Evolutionary conservation across 2,797 vertebrate genomes (phyloP).

Genomic region (Epinephelus awoara): DNA sequence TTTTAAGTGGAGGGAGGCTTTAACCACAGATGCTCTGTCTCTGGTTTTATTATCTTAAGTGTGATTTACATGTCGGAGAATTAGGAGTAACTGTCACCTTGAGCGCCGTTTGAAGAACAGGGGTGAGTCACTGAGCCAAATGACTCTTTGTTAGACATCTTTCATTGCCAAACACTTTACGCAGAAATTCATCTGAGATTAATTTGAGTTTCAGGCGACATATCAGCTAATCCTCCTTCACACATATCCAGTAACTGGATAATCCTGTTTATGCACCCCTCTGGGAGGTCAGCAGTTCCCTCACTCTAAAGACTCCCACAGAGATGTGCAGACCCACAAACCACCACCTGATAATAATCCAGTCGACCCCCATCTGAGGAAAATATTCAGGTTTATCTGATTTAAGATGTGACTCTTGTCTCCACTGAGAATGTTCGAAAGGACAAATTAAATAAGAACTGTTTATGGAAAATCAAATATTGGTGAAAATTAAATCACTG

Average conservation of each 20-base stretch:
- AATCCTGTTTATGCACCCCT: constrained; percentile 58
- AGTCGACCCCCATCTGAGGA: not conserved
- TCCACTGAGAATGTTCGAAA: not conserved
- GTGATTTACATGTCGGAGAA: constrained; percentile 8
- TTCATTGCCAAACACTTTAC: constrained; percentile 29
- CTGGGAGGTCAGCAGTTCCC: constrained; percentile 39
- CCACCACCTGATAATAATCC: not conserved
- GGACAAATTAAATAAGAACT: constrained; percentile 7
- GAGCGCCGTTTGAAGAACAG: constrained; percentile 42
- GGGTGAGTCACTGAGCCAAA: constrained; percentile 27
- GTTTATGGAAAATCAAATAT: not conserved
- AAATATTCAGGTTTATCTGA: not conserved
- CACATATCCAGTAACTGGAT: constrained; percentile 53
- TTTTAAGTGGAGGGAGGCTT: not conserved
- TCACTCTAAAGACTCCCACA: constrained; percentile 26
- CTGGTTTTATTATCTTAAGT: constrained; percentile 27
- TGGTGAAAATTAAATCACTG: not conserved
- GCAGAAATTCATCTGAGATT: constrained; percentile 38
- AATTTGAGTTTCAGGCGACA: constrained; percentile 52
- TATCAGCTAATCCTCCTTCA: constrained; percentile 58
- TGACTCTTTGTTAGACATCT: constrained; percentile 26
- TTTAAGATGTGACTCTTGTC: not conserved
- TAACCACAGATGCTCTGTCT: not conserved
- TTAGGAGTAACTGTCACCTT: constrained; percentile 49
- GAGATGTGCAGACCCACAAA: not conserved